phyloP scores from a whole-genome alignment of 2,797 vertebrate species.

The Taenioides sp. region DNA sequence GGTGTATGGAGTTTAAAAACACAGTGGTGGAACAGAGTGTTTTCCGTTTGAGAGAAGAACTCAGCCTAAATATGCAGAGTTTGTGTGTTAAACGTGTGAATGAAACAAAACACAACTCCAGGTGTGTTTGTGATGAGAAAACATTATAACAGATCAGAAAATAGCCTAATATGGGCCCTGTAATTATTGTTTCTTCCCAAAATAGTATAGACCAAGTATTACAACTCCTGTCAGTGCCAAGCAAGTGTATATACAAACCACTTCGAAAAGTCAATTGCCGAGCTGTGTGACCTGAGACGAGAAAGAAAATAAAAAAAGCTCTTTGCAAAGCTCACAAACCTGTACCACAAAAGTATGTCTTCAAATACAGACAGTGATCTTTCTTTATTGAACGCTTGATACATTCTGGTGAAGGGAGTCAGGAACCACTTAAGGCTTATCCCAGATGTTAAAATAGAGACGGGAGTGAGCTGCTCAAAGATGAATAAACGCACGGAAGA shows the following conservation, averaged over 20 bases:
- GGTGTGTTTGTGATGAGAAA: no score
- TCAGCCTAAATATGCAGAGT: no score
- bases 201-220: neutral
- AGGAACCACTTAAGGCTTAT: slow-evolving; percentile 49
- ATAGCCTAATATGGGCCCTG: no score
- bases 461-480: slow-evolving; percentile 60
- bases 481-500: slow-evolving; percentile 65
- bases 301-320: neutral
- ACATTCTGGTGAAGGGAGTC: slow-evolving; percentile 3
- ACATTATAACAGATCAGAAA: no score
- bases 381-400: slow-evolving; percentile 3
- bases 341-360: slow-evolving; percentile 10
- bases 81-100: no score
- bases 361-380: slow-evolving; percentile 6
- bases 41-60: no score
- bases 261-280: neutral
- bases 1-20: no score
- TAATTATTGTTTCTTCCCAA: no score
- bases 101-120: no score
- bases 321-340: slow-evolving; percentile 4
- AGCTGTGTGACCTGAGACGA: neutral
- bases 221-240: neutral
- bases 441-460: slow-evolving; percentile 55
- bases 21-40: no score
- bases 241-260: neutral